A percentile compares a stretch with the other conserved stretches of the same genome.
Evolutionary conservation across 2,888 invertebrate genomes (phyloP).

Genomic region (Galeopsomyia nigrocyanea): DNA sequence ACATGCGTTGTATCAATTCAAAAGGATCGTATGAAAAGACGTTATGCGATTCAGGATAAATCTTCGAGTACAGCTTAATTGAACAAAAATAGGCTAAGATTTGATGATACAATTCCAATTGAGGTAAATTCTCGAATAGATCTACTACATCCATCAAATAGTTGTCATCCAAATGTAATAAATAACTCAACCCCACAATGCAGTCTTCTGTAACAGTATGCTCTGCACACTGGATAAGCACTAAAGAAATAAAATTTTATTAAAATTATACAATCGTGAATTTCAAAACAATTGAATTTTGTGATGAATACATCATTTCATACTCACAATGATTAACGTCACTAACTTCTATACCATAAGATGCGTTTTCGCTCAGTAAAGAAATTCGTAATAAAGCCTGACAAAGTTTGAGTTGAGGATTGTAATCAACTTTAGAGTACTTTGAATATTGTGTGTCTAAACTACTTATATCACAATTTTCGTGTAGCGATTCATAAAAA

Average conservation of each 20-base stretch:
- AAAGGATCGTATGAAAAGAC: constrained; percentile 58
- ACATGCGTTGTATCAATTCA: constrained; percentile 56
- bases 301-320: constrained; percentile 16
- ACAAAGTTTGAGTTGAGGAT: constrained; percentile 63
- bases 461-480: constrained; percentile 60
- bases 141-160: constrained; percentile 55
- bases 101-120: constrained; percentile 57
- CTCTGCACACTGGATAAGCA: constrained; percentile 70
- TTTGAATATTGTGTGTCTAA: constrained; percentile 64
- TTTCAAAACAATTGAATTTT: constrained; percentile 36
- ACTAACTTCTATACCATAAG: constrained; percentile 61
- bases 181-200: constrained; percentile 70
- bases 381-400: constrained; percentile 65
- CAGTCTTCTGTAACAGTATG: constrained; percentile 71
- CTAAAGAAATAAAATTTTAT: constrained; percentile 57
- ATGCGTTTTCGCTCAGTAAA: constrained; percentile 65
- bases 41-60: constrained; percentile 51
- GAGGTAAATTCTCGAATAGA: constrained; percentile 58
- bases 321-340: constrained; percentile 64
- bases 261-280: not conserved
- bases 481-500: constrained; percentile 66
- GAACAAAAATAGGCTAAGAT: constrained; percentile 61
- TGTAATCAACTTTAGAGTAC: constrained; percentile 63
- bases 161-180: constrained; percentile 67
- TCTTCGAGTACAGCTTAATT: constrained; percentile 55